Evolutionary conservation across 2,797 vertebrate genomes (phyloP).

Genomic region (Propithecus perrieri): DNA sequence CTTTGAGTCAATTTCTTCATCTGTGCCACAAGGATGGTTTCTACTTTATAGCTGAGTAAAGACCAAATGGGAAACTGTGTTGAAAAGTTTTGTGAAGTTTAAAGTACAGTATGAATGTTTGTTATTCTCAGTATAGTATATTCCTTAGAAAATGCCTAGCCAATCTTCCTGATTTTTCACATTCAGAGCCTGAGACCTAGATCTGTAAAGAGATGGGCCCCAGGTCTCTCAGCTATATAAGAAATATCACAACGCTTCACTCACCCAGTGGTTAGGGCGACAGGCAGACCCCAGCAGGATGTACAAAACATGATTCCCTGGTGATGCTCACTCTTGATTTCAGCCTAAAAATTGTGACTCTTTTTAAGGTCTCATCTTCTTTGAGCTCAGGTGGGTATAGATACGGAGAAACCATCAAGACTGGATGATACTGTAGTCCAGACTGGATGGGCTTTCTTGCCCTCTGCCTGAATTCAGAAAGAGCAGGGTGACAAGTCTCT

Average conservation of each 20-base stretch:
- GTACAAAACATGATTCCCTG: background rate
- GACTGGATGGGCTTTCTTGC: background rate
- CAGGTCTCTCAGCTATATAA: background rate
- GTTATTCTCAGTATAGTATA: background rate
- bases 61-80: background rate
- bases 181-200: background rate
- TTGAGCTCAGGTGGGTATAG: background rate
- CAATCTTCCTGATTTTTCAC: background rate
- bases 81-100: background rate
- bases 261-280: background rate
- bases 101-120: background rate
- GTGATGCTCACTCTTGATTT: background rate
- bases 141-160: background rate
- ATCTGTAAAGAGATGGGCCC: background rate
- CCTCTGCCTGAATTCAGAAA: background rate
- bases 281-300: background rate
- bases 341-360: background rate
- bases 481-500: background rate
- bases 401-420: background rate
- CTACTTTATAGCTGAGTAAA: background rate
- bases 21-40: background rate
- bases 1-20: background rate
- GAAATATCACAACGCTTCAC: background rate
- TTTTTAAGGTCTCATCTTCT: background rate
- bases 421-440: background rate